phyloP scores from a whole-genome alignment of 2,113 vertebrate genomes.

The Alethe diademata region DNA sequence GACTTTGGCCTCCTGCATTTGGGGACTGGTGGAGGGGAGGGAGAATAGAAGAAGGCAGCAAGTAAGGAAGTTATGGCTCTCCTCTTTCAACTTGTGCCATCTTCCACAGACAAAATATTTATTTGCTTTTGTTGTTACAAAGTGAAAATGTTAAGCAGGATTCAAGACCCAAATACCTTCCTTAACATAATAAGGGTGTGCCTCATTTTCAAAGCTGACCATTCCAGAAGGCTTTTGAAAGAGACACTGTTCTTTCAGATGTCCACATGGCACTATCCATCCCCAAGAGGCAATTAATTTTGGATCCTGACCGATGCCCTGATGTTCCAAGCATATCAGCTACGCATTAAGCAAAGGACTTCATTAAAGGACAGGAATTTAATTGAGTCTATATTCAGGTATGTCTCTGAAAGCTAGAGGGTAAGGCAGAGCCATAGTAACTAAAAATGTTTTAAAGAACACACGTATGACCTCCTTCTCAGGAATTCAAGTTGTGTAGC shows the following conservation, averaged over 20 bases:
- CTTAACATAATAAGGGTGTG: neutral
- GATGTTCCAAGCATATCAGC: neutral
- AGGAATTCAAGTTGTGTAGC: neutral
- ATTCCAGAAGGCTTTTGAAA: conserved; percentile 29
- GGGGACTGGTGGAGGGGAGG: neutral
- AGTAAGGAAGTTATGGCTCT: neutral
- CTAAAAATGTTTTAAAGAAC: conserved; percentile 2
- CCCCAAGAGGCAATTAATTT: conserved; percentile 44
- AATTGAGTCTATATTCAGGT: conserved; percentile 44
- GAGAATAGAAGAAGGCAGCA: neutral
- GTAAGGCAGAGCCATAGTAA: neutral
- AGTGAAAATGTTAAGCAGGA: neutral
- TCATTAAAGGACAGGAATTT: conserved; percentile 39
- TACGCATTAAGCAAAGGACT: neutral
- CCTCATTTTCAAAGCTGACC: neutral
- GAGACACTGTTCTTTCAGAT: neutral
- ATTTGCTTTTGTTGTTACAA: neutral
- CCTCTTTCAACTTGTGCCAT: neutral
- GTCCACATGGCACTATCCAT: neutral
- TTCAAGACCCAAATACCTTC: neutral
- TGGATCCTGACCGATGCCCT: conserved; percentile 23
- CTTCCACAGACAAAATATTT: neutral
- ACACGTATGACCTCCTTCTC: neutral
- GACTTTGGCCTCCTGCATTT: neutral
- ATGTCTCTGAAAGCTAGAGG: conserved; percentile 5